Evolutionary conservation across 2,113 vertebrate species (phyloP).

Genomic region (Chaetura pelagica): DNA sequence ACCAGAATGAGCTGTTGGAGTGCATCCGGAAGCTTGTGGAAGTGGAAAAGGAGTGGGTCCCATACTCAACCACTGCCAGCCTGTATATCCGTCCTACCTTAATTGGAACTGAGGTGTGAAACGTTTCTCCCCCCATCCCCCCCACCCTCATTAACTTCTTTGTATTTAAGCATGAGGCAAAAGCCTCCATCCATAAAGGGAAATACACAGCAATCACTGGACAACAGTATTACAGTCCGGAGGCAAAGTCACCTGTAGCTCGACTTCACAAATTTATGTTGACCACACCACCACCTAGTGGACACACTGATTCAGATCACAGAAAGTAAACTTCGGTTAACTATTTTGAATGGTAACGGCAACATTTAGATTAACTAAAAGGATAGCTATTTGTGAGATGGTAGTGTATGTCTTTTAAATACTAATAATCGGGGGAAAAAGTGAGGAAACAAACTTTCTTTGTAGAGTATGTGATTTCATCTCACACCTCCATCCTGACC

Average conservation of each 20-base stretch:
- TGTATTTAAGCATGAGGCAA: not conserved
- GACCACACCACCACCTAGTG: constrained; percentile 57
- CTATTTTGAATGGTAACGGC: fast-evolving
- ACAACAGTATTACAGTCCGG: not conserved
- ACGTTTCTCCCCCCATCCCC: too few species aligned
- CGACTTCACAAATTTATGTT: not conserved
- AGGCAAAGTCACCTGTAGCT: not conserved
- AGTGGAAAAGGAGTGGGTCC: constrained; percentile 91
- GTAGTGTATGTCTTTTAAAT: not conserved
- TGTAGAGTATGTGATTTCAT: not conserved
- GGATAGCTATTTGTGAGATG: not conserved
- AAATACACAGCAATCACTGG: not conserved
- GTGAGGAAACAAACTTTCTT: not conserved
- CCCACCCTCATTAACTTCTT: not conserved
- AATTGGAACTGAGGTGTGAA: constrained; percentile 85
- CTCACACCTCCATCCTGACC: not conserved
- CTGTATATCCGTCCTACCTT: constrained; percentile 91
- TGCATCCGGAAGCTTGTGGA: constrained; percentile 88
- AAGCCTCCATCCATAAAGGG: not conserved
- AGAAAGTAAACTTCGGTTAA: not conserved
- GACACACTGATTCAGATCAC: not conserved
- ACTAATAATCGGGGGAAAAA: fast-evolving
- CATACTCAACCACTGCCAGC: constrained; percentile 79
- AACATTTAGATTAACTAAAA: not conserved
- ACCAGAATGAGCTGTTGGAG: constrained; percentile 84